A percentile compares a stretch with the other conserved stretches of the same genome.
Evolutionary conservation across 2,797 vertebrate genomes (phyloP).

Genomic region (Decapterus maruadsi): DNA sequence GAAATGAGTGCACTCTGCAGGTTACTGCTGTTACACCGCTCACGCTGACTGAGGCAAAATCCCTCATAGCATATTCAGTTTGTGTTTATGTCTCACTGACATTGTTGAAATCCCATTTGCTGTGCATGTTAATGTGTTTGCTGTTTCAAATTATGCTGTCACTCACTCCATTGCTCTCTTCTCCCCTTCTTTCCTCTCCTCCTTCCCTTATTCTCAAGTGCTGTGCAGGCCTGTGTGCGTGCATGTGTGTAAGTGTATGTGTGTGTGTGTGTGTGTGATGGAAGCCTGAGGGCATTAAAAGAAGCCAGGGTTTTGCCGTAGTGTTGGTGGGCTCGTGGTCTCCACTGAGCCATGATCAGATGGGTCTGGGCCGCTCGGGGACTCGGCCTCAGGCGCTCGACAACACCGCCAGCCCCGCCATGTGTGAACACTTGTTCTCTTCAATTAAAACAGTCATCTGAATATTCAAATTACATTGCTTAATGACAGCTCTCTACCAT

Average conservation of each 20-base stretch:
- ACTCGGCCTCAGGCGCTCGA: conserved; percentile 76
- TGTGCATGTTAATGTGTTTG: conserved; percentile 53
- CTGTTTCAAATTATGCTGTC: conserved; percentile 58
- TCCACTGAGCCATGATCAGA: conserved; percentile 82
- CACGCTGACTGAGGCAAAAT: conserved; percentile 17
- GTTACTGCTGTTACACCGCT: conserved; percentile 24
- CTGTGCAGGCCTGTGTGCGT: conserved; percentile 15
- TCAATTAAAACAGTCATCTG: conserved; percentile 84
- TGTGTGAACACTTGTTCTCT: conserved; percentile 84
- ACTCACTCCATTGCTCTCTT: conserved; percentile 52
- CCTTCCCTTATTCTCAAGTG: conserved; percentile 13
- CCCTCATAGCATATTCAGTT: conserved; percentile 29
- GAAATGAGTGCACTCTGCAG: conserved; percentile 16
- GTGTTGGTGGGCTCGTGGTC: conserved; percentile 73
- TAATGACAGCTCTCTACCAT: conserved; percentile 72
- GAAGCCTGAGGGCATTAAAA: conserved; percentile 79
- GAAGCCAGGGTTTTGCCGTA: conserved; percentile 69
- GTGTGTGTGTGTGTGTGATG: conserved; percentile 32
- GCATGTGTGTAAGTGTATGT: conserved; percentile 36
- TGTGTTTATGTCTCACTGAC: conserved; percentile 50
- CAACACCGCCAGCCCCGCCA: conserved; percentile 78
- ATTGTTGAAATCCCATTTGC: conserved; percentile 47
- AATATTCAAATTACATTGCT: conserved; percentile 82
- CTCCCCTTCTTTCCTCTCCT: conserved; percentile 5
- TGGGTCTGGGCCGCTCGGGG: conserved; percentile 77